phyloP scores from a whole-genome alignment of 2,797 vertebrate species.

The Eutrigla gurnardus region DNA sequence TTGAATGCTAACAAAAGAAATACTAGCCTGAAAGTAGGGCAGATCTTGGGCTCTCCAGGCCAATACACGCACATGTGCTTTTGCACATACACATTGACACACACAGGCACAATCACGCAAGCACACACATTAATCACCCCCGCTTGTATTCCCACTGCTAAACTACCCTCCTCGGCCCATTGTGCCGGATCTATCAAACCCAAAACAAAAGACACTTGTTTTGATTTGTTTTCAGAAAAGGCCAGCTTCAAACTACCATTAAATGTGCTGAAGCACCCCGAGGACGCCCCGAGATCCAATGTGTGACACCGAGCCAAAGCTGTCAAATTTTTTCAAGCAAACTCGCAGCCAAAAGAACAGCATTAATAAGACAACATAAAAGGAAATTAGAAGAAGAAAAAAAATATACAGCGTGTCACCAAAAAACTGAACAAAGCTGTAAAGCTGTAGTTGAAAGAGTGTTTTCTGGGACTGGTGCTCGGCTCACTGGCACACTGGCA shows the following conservation, averaged over 20 bases:
- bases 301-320: conserved; percentile 61
- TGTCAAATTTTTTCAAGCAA: conserved; percentile 44
- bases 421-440: conserved; percentile 51
- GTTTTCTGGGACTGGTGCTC: conserved; percentile 32
- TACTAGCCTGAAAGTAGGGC: conserved; percentile 60
- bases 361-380: conserved; percentile 40
- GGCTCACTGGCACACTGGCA: conserved; percentile 59
- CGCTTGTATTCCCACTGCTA: conserved; percentile 58
- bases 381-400: conserved; percentile 15
- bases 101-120: conserved; percentile 42
- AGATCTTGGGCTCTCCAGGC: conserved; percentile 51
- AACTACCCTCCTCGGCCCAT: conserved; percentile 65
- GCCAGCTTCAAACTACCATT: conserved; percentile 75
- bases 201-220: conserved; percentile 77
- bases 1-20: conserved; percentile 65
- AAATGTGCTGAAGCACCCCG: conserved; percentile 63
- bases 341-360: conserved; percentile 14
- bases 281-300: conserved; percentile 52
- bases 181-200: conserved; percentile 78
- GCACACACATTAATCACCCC: conserved; percentile 55
- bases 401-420: conserved; percentile 26
- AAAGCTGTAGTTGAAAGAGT: conserved; percentile 24
- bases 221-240: conserved; percentile 79
- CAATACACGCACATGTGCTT: conserved; percentile 56
- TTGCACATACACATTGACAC: conserved; percentile 44